Percentiles rank a stretch among this genome's conserved stretches.
Conservation (phyloP, 2,113 vertebrate species). For the Mesitornis unicolor region DNA sequence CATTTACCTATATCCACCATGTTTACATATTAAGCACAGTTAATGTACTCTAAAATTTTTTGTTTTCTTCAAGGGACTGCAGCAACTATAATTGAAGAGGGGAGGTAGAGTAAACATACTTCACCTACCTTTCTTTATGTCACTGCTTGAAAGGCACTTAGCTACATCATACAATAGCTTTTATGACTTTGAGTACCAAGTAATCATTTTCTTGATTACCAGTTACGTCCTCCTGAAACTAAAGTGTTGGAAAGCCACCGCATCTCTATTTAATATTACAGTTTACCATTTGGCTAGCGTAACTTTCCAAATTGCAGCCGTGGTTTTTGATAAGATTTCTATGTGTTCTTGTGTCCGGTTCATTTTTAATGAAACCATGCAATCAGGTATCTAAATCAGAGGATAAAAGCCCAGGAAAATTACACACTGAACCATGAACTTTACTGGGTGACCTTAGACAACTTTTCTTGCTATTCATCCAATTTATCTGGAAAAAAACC, state of each 20-base stretch:
- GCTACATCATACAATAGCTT: background rate
- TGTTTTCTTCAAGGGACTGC: background rate
- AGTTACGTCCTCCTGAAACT: background rate
- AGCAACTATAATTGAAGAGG: background rate
- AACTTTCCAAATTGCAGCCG: background rate
- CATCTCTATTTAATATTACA: background rate
- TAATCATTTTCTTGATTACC: background rate
- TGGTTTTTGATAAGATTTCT: background rate
- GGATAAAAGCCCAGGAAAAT: background rate
- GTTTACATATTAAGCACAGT: background rate
- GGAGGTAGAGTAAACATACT: background rate
- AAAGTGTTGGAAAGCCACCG: background rate
- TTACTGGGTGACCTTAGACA: background rate
- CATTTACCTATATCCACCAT: background rate
- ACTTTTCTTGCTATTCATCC: background rate
- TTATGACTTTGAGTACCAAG: background rate
- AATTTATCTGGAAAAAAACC: background rate
- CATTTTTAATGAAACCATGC: background rate
- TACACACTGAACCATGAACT: background rate
- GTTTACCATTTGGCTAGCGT: background rate
- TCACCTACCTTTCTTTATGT: background rate
- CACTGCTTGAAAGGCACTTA: background rate
- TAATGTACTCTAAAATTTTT: background rate
- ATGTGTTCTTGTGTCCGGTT: background rate
- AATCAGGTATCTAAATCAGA: background rate